phyloP scores from a whole-genome alignment of 2,113 vertebrate genomes.

The Diphyllodes magnificus region DNA sequence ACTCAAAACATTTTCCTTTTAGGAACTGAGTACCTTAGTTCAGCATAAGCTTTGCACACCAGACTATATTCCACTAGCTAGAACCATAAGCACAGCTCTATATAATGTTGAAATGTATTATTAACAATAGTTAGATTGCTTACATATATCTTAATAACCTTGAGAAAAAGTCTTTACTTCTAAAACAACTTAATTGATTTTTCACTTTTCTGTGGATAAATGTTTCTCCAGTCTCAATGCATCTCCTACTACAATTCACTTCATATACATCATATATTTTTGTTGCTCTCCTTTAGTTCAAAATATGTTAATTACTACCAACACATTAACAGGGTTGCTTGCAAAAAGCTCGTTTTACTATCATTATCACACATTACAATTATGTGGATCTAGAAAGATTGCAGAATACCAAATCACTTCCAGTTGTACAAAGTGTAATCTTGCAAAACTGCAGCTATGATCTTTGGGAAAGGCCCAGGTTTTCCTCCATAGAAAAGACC shows the following conservation, averaged over 20 bases:
- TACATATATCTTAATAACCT: conserved; percentile 8
- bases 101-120: background rate
- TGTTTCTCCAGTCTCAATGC: background rate
- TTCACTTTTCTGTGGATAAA: conserved; percentile 31
- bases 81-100: background rate
- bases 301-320: background rate
- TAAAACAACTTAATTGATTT: conserved; percentile 43
- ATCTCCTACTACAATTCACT: background rate
- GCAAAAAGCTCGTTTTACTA: background rate
- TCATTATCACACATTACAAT: background rate
- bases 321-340: background rate
- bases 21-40: background rate
- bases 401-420: background rate
- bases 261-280: background rate
- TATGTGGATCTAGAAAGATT: background rate
- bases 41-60: background rate
- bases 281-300: background rate
- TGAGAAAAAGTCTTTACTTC: conserved; percentile 22
- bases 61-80: background rate
- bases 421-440: background rate
- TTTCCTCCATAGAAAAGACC: background rate
- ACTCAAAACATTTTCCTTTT: background rate
- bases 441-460: background rate
- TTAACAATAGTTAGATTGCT: background rate
- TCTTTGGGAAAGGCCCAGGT: background rate